Evolutionary conservation across 2,888 invertebrate species (phyloP).

Genomic region (Sycophila texana): DNA sequence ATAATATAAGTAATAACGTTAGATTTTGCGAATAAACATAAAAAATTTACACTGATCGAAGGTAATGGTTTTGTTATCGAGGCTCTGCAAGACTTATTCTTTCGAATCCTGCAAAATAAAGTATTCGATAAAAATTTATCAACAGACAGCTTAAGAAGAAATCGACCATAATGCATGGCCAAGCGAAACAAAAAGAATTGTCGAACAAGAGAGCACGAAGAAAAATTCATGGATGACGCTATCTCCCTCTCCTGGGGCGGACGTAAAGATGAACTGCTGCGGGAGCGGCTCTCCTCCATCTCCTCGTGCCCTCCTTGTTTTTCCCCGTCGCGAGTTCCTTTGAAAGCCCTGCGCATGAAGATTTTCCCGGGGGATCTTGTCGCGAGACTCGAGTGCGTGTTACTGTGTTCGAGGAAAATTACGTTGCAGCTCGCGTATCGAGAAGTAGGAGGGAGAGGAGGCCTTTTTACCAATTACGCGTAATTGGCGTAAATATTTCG

Average conservation of each 20-base stretch:
- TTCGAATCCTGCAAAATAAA: too few species aligned
- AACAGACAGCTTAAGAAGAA: neutral
- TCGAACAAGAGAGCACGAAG: neutral
- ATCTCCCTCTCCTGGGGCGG: conserved; percentile 22
- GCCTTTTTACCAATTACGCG: conserved; percentile 45
- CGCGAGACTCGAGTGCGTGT: conserved; percentile 20
- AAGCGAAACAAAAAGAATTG: neutral
- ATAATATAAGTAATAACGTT: too few species aligned
- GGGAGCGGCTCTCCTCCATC: conserved; percentile 13
- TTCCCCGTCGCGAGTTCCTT: conserved; percentile 29
- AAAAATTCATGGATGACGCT: conserved; percentile 44
- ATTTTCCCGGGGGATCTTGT: conserved; percentile 44
- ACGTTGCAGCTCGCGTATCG: conserved; percentile 20
- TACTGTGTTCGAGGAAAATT: conserved; percentile 28
- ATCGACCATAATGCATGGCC: conserved; percentile 19
- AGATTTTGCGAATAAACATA: too few species aligned
- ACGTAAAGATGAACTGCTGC: conserved; percentile 44
- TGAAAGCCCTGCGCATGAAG: conserved; percentile 7
- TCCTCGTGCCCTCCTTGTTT: conserved; percentile 16
- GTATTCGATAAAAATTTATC: too few species aligned
- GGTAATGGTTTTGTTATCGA: too few species aligned
- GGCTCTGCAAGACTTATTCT: too few species aligned
- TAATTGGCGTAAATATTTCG: conserved; percentile 53
- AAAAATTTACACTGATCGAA: too few species aligned
- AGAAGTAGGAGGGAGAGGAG: too few species aligned